A percentile compares a stretch with the other conserved stretches of the same genome.
Conservation (phyloP, 1,140 invertebrate genomes). For the Leptinotarsa defecta region DNA sequence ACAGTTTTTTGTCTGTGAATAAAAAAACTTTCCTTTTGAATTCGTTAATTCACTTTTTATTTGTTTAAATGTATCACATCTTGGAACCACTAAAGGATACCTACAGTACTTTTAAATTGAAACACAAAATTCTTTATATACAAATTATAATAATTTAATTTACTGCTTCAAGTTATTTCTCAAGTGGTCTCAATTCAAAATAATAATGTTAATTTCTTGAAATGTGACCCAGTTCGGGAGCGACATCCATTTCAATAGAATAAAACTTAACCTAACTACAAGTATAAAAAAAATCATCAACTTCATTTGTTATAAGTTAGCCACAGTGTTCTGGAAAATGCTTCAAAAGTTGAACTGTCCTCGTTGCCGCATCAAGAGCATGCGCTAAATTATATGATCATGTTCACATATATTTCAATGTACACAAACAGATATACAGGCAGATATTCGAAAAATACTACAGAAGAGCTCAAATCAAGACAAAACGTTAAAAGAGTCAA, state of each 20-base stretch:
- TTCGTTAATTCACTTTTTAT: neutral
- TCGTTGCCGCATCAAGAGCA: no score
- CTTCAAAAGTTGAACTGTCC: no score
- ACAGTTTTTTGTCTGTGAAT: neutral
- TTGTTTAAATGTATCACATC: neutral
- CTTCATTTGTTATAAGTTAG: no score
- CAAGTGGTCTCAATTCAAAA: neutral
- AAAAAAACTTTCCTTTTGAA: neutral
- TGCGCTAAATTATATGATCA: no score
- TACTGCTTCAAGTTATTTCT: neutral
- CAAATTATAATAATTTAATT: neutral
- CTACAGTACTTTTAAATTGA: neutral
- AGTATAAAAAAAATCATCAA: neutral
- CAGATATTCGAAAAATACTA: no score
- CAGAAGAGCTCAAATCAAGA: no score
- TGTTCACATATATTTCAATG: no score
- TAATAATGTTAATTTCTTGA: neutral
- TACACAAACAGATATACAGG: no score
- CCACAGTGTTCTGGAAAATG: no score
- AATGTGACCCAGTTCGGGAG: no score
- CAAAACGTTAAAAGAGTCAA: no score
- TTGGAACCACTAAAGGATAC: neutral
- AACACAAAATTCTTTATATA: conserved; percentile 1
- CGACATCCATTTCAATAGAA: neutral
- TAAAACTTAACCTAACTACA: conserved; percentile 8